phyloP scores from a whole-genome alignment of 2,888 invertebrate species.

The Stegana nigrithorax region DNA sequence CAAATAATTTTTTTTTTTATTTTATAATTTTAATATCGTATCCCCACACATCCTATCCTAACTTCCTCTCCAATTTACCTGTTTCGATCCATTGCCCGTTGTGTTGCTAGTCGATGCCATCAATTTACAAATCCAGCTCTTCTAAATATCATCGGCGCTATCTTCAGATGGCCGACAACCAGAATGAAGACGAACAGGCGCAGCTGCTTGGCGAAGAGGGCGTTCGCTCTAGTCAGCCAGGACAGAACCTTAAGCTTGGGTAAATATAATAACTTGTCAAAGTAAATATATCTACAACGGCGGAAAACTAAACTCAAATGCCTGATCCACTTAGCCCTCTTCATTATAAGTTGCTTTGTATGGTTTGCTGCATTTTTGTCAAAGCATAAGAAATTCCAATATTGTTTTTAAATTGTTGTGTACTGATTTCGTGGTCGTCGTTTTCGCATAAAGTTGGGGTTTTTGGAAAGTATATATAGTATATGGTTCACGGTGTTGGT shows the following conservation, averaged over 20 bases:
- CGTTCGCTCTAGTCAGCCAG: constrained; percentile 80
- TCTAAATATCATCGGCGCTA: constrained; percentile 69
- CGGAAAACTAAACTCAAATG: constrained; percentile 55
- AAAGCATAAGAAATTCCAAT: too few species aligned
- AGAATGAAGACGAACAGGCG: constrained; percentile 95
- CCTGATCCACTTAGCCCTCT: constrained; percentile 10
- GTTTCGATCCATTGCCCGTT: constrained; percentile 66
- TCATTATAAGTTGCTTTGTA: not conserved
- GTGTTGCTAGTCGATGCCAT: constrained; percentile 74
- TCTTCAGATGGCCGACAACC: constrained; percentile 95
- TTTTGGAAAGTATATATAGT: not conserved
- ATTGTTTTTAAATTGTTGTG: too few species aligned
- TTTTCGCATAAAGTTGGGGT: constrained; percentile 7
- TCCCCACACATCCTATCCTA: constrained; percentile 29
- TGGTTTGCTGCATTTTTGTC: not conserved
- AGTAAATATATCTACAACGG: constrained; percentile 28
- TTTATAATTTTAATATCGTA: constrained; percentile 14
- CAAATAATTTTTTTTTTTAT: constrained; percentile 33
- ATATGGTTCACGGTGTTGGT: not conserved
- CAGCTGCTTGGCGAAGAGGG: constrained; percentile 97
- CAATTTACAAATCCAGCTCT: constrained; percentile 65
- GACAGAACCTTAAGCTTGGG: constrained; percentile 98
- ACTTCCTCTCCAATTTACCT: constrained; percentile 20
- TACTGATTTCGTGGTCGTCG: constrained; percentile 20
- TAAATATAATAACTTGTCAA: constrained; percentile 73